phyloP scores from a whole-genome alignment of 2,797 vertebrate genomes.

The Brachyalestes nurse region DNA sequence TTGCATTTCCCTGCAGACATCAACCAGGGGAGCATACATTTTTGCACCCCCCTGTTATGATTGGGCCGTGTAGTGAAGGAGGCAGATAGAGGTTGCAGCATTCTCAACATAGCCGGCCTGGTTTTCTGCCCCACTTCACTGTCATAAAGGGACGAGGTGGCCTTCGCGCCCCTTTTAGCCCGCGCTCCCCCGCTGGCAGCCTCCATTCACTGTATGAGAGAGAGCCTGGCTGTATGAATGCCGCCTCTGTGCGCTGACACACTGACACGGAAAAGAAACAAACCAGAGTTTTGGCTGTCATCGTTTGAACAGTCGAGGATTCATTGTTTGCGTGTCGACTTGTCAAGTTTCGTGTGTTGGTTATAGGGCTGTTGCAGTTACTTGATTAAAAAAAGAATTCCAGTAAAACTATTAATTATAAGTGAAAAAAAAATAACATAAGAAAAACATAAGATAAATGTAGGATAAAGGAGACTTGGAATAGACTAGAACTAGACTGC shows the following conservation, averaged over 20 bases:
- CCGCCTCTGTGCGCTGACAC: conserved; percentile 35
- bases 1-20: no score
- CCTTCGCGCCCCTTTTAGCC: conserved; percentile 11
- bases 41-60: no score
- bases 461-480: no score
- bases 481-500: no score
- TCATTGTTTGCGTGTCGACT: neutral
- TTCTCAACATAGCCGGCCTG: conserved; percentile 73
- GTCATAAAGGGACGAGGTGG: conserved; percentile 73
- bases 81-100: conserved; percentile 39
- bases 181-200: conserved; percentile 1
- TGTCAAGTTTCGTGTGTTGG: neutral
- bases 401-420: no score
- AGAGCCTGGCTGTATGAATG: conserved; percentile 37
- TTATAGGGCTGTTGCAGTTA: neutral
- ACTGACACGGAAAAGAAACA: conserved; percentile 31
- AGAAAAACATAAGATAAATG: no score
- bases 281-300: conserved; percentile 17
- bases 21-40: no score
- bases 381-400: no score
- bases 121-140: conserved; percentile 81
- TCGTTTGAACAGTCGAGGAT: conserved; percentile 14
- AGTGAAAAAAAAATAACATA: no score
- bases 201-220: conserved; percentile 33
- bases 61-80: neutral